Percentiles rank a stretch among this genome's conserved stretches.
Conservation (phyloP, 2,797 vertebrate genomes). For the Heteromormyrus szaboi region DNA sequence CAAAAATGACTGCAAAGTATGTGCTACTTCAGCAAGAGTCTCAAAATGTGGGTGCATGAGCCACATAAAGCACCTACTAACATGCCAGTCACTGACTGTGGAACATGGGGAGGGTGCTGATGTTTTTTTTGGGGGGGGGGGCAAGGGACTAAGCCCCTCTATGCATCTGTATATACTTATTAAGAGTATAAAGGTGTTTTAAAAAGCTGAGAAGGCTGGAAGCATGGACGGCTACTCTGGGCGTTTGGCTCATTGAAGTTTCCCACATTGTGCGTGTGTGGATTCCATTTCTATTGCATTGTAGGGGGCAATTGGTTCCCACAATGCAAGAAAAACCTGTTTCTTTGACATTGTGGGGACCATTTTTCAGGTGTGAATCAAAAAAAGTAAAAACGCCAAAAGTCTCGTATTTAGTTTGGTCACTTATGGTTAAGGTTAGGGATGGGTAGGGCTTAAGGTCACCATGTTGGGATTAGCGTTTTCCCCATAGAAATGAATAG, state of each 20-base stretch:
- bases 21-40: neutral
- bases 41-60: neutral
- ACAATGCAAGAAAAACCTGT: neutral
- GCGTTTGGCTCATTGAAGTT: neutral
- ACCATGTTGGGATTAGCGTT: neutral
- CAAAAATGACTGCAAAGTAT: neutral
- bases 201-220: neutral
- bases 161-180: neutral
- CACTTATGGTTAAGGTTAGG: neutral
- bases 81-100: neutral
- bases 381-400: neutral
- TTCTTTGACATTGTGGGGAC: neutral
- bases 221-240: neutral
- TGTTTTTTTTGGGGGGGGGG: neutral
- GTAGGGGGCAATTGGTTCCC: neutral
- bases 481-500: neutral
- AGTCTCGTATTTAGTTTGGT: neutral
- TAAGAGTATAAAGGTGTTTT: neutral
- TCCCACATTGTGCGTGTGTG: neutral
- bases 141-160: neutral
- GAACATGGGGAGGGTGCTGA: neutral
- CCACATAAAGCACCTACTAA: neutral
- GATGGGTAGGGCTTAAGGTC: neutral
- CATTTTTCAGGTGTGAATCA: neutral
- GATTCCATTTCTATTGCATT: neutral